A percentile compares a stretch with the other conserved stretches of the same genome.
phyloP scores from a whole-genome alignment of 2,888 invertebrate species.

The Resseliella maxima region DNA sequence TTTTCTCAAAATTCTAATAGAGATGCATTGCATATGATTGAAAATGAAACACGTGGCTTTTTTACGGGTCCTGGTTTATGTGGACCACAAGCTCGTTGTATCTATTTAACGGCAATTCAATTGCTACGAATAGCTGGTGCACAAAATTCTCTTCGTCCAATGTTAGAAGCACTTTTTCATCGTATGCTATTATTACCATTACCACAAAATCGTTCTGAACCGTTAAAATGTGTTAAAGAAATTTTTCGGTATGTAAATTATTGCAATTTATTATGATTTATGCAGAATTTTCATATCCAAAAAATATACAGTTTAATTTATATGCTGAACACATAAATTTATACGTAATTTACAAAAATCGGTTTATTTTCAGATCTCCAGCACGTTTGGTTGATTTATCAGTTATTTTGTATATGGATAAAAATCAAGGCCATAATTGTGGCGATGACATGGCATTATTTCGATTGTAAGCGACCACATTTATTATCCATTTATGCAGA shows the following conservation, averaged over 20 bases:
- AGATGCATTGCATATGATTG: constrained; percentile 67
- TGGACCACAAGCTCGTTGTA: constrained; percentile 87
- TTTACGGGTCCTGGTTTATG: constrained; percentile 72
- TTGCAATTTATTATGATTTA: background rate
- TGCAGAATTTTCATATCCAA: background rate
- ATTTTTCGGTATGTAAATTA: constrained; percentile 72
- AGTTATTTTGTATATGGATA: constrained; percentile 74
- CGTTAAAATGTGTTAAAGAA: constrained; percentile 84
- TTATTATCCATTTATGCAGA: constrained; percentile 42
- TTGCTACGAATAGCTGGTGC: constrained; percentile 89
- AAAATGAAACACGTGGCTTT: constrained; percentile 67
- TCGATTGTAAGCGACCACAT: constrained; percentile 73
- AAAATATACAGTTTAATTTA: background rate
- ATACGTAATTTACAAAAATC: background rate
- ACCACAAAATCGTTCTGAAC: constrained; percentile 85
- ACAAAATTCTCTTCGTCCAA: constrained; percentile 87
- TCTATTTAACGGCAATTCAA: constrained; percentile 88
- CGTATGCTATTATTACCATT: constrained; percentile 91
- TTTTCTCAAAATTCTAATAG: constrained; percentile 59
- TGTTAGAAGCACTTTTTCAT: constrained; percentile 92
- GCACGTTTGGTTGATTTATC: constrained; percentile 80
- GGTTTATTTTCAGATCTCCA: constrained; percentile 69
- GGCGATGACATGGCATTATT: constrained; percentile 85
- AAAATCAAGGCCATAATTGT: constrained; percentile 73
- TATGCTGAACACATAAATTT: constrained; percentile 4